A percentile compares a stretch with the other conserved stretches of the same genome.
Evolutionary conservation across 2,888 invertebrate species (phyloP).

Genomic region (Drosophila siamana): DNA sequence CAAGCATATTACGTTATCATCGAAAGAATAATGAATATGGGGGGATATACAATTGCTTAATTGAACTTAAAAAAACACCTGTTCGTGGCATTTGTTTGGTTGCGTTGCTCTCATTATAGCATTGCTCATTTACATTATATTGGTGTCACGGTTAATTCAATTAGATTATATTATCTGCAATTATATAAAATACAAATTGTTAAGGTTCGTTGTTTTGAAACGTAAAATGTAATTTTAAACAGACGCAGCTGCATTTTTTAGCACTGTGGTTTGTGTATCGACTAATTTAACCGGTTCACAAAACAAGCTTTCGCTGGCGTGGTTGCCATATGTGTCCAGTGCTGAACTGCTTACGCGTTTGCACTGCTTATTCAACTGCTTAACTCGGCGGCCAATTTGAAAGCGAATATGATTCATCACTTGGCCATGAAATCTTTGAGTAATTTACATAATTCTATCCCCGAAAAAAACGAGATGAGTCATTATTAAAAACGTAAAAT

Average conservation of each 20-base stretch:
- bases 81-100: slow-evolving; percentile 13
- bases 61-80: slow-evolving; percentile 39
- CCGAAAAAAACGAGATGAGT: not conserved
- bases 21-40: slow-evolving; percentile 2
- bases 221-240: not conserved
- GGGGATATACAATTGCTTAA: slow-evolving; percentile 10
- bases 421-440: not conserved
- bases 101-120: slow-evolving; percentile 14
- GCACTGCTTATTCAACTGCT: slow-evolving; percentile 15
- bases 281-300: slow-evolving; percentile 4
- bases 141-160: slow-evolving; percentile 8
- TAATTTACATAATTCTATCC: not conserved
- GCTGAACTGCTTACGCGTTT: not conserved
- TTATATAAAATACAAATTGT: not conserved
- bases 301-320: not conserved
- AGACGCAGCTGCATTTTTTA: not conserved
- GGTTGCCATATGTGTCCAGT: slow-evolving; percentile 8
- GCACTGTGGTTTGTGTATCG: slow-evolving; percentile 14
- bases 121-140: not conserved
- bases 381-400: not conserved
- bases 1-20: slow-evolving; percentile 11
- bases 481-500: not conserved
- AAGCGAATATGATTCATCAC: slow-evolving; percentile 12
- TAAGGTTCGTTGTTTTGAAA: not conserved
- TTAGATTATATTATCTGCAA: not conserved